These are phyloP conservation scores for Apis florea DNA, from an alignment of 1,140 invertebrate genomes.

Conservation along the genomic window DNA sequence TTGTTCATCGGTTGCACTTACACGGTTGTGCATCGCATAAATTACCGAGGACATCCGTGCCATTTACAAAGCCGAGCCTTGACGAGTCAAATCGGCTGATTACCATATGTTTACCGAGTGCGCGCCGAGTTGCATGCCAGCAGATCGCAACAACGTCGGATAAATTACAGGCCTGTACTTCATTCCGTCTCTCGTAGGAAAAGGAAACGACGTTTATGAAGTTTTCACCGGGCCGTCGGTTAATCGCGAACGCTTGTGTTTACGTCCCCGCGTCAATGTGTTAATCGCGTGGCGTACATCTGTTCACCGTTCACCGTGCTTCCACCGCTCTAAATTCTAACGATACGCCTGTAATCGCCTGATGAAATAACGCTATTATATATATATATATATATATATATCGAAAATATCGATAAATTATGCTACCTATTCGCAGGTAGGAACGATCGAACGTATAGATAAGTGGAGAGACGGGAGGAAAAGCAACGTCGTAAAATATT, in stretches of 20 bases:
- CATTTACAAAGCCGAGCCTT: constrained; percentile 70
- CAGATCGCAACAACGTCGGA: constrained; percentile 44
- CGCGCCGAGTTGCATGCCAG: constrained; percentile 42
- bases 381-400: too few relatives aligned
- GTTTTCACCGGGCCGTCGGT: constrained; percentile 26
- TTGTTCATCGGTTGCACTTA: constrained; percentile 63
- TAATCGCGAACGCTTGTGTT: constrained; percentile 18
- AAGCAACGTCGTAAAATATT: constrained; percentile 23
- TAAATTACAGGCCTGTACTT: constrained; percentile 65
- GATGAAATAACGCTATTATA: not conserved
- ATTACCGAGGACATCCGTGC: constrained; percentile 68
- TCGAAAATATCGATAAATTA: not conserved
- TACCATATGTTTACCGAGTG: constrained; percentile 66
- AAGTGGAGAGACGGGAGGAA: not conserved
- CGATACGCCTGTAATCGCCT: not conserved
- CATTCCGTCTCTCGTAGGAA: constrained; percentile 36
- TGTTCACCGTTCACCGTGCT: not conserved
- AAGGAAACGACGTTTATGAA: constrained; percentile 49
- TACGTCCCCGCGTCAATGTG: constrained; percentile 20
- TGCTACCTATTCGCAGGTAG: not conserved
- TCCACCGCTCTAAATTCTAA: not conserved
- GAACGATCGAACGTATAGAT: not conserved
- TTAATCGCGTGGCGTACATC: constrained; percentile 16
- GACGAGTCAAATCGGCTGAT: constrained; percentile 71
- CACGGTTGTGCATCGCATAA: constrained; percentile 64